A percentile compares a stretch with the other conserved stretches of the same genome.
Evolutionary conservation across 23 tunicate genomes (phyloP).

Genomic region (Botrylloides violaceus): DNA sequence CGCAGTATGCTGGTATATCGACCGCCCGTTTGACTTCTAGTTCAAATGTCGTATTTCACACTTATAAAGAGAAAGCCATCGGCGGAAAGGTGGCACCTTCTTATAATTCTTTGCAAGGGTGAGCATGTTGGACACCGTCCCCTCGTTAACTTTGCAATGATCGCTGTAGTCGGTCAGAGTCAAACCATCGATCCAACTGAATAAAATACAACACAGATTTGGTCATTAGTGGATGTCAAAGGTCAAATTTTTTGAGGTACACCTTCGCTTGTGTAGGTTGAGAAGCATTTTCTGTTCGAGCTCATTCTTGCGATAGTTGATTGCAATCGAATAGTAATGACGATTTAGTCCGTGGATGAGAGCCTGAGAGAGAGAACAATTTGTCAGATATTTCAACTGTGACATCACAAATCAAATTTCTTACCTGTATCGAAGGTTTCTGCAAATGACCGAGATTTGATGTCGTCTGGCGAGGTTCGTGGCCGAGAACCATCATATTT

Average conservation of each 20-base stretch:
- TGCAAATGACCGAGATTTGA: constrained; percentile 96
- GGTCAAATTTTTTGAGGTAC: not conserved
- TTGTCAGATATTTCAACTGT: too few relatives aligned
- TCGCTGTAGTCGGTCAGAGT: constrained; percentile 78
- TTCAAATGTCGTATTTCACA: too few relatives aligned
- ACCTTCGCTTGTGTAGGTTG: constrained; percentile 83
- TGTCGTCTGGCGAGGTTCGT: constrained; percentile 93
- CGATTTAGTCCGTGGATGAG: constrained; percentile 96
- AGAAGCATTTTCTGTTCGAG: constrained; percentile 97
- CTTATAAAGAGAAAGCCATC: too few relatives aligned
- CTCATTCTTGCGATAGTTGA: constrained; percentile 93
- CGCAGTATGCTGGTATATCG: too few relatives aligned
- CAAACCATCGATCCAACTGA: constrained; percentile 85
- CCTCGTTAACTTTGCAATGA: constrained; percentile 82
- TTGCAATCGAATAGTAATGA: constrained; percentile 94
- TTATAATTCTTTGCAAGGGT: constrained; percentile 89
- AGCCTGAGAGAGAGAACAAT: constrained; percentile 29
- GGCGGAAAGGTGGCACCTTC: constrained; percentile 22
- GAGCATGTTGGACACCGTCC: constrained; percentile 63
- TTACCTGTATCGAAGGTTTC: constrained; percentile 87
- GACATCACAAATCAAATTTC: too few relatives aligned
- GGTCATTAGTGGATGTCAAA: not conserved
- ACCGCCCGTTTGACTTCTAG: too few relatives aligned
- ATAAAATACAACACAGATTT: not conserved
- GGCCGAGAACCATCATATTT: constrained; percentile 94